Evolutionary conservation across 2,888 invertebrate species (phyloP).

Genomic region (Scaptomyza reducta): DNA sequence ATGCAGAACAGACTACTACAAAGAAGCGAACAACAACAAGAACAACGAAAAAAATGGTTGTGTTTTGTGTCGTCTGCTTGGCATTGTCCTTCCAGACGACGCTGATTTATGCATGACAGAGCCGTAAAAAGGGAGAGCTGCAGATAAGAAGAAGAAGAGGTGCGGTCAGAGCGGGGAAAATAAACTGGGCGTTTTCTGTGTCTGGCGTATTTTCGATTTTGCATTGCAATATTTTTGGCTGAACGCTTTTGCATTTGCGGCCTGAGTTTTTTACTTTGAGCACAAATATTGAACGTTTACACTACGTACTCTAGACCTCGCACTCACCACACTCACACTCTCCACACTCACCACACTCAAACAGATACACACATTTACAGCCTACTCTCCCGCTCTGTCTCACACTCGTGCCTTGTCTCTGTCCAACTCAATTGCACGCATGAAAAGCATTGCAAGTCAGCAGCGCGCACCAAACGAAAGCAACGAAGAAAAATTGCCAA

Average conservation of each 20-base stretch:
- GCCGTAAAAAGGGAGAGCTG: conserved; percentile 21
- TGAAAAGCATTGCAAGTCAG: conserved; percentile 77
- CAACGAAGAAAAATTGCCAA: conserved; percentile 75
- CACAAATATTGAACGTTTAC: conserved; percentile 76
- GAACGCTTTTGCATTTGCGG: conserved; percentile 62
- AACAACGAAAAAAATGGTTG: conserved; percentile 54
- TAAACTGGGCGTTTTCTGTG: conserved; percentile 31
- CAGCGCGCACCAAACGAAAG: conserved; percentile 61
- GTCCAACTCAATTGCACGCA: conserved; percentile 59
- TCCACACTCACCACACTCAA: no score
- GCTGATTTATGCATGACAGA: conserved; percentile 72
- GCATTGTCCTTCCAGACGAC: conserved; percentile 72
- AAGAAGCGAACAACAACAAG: conserved; percentile 9
- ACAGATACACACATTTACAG: not conserved
- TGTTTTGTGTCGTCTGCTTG: conserved; percentile 71
- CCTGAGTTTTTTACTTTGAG: conserved; percentile 58
- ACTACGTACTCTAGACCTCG: conserved; percentile 27
- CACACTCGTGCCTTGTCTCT: not conserved
- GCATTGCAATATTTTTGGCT: conserved; percentile 74
- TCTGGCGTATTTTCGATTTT: conserved; percentile 70
- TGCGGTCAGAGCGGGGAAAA: not conserved
- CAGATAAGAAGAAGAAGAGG: conserved; percentile 1
- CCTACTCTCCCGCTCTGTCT: not conserved
- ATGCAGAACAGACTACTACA: conserved; percentile 45
- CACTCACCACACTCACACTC: no score